Percentiles rank a stretch among this genome's conserved stretches.
These are phyloP conservation scores for Volucella zonaria DNA, from an alignment of 2,888 invertebrate species.

Conservation along the genomic window DNA sequence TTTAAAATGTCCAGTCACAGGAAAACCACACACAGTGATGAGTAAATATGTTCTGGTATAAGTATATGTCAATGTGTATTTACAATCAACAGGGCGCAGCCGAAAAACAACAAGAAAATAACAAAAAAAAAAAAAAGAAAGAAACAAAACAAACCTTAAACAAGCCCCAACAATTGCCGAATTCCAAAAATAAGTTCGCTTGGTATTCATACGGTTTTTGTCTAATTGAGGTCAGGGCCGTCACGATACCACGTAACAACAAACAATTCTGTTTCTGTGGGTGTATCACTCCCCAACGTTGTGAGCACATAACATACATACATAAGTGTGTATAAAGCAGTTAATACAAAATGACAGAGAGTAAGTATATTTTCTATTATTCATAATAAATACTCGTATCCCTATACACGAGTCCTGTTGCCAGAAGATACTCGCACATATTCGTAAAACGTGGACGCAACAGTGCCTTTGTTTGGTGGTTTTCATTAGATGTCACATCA, in stretches of 20 bases:
- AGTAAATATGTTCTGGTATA: too few species aligned
- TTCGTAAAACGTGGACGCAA: background rate
- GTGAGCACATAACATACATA: too few species aligned
- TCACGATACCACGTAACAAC: conserved; percentile 1
- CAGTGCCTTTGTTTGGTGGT: background rate
- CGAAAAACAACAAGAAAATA: background rate
- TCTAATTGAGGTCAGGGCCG: conserved; percentile 52
- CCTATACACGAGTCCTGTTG: background rate
- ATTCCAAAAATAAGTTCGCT: conserved; percentile 45
- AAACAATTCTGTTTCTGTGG: conserved; percentile 3
- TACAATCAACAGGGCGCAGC: too few species aligned
- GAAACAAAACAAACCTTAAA: conserved; percentile 1
- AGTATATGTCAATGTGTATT: too few species aligned
- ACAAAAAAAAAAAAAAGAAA: conserved; percentile 9
- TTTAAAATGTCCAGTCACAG: too few species aligned
- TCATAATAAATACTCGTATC: background rate
- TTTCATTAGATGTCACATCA: conserved; percentile 1
- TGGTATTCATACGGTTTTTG: conserved; percentile 22
- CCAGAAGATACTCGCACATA: too few species aligned
- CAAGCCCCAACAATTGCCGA: conserved; percentile 11
- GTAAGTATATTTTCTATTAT: conserved; percentile 17
- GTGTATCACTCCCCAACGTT: conserved; percentile 13
- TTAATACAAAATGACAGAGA: conserved; percentile 4
- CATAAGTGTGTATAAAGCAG: too few species aligned
- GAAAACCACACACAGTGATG: too few species aligned